Conservation (phyloP, 2,797 vertebrate species). For the Hoplostethus mediterraneus region DNA sequence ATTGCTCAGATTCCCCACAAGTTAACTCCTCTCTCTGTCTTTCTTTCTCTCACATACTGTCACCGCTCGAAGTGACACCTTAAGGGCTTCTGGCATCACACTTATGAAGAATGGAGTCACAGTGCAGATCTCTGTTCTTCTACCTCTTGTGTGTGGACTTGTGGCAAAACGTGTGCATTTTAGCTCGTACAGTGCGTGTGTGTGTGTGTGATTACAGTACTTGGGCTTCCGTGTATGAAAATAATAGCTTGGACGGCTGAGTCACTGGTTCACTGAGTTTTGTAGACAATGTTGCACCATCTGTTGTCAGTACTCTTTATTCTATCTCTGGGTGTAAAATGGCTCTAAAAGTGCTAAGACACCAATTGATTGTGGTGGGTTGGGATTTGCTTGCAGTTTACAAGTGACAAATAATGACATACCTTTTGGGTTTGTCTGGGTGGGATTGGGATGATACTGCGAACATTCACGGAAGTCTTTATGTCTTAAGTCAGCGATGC, state of each 20-base stretch:
- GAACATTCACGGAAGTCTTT: neutral
- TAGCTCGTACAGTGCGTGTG: slow-evolving; percentile 58
- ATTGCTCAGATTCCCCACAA: slow-evolving; percentile 66
- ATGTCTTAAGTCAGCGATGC: neutral
- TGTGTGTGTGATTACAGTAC: slow-evolving; percentile 66
- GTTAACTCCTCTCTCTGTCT: slow-evolving; percentile 61
- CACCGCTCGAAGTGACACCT: slow-evolving; percentile 79
- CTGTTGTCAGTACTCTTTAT: slow-evolving; percentile 1
- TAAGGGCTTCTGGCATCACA: slow-evolving; percentile 97
- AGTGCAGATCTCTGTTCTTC: slow-evolving; percentile 91
- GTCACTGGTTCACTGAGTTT: slow-evolving; percentile 53
- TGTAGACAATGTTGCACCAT: neutral
- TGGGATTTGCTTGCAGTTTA: slow-evolving; percentile 33
- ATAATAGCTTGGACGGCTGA: slow-evolving; percentile 43
- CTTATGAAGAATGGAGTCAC: slow-evolving; percentile 93
- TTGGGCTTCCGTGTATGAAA: slow-evolving; percentile 45
- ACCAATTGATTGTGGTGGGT: slow-evolving; percentile 23
- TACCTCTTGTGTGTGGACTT: slow-evolving; percentile 58
- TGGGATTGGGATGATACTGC: slow-evolving; percentile 36
- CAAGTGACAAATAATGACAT: neutral
- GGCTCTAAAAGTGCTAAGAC: neutral
- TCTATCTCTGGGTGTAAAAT: slow-evolving; percentile 12
- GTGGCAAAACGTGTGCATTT: slow-evolving; percentile 36
- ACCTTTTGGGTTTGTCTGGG: slow-evolving; percentile 26
- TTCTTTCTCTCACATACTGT: slow-evolving; percentile 41